Base-by-base conservation (phyloP, 2,888 invertebrate species). In the Isotomurus palustris region DNA sequence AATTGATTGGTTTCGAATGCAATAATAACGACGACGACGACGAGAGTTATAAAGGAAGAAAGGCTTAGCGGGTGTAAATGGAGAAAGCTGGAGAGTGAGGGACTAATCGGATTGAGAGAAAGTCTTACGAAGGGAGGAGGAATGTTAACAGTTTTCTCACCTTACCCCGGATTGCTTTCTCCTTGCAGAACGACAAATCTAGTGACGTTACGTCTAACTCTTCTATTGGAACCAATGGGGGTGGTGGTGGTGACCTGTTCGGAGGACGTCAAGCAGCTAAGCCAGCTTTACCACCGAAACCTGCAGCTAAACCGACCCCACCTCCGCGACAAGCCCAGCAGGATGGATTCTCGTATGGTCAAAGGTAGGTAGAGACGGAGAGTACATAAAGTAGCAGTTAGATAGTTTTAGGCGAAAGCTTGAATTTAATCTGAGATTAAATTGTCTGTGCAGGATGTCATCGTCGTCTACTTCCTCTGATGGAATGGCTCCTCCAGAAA, bases 201-300 rank as follows among this genome's bases (percentile, higher is more conserved):
- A n/a, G n/a, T n/a, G n/a, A n/a, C n/a, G n/a, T n/a, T n/a, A n/a
- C n/a, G n/a, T n/a, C n/a, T n/a, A n/a, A n/a, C n/a, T n/a, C n/a
- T n/a, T n/a, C n/a, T n/a, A n/a, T n/a, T n/a, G n/a, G n/a, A n/a
- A n/a, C n/a, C n/a, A n/a, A n/a, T n/a, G n/a, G n/a, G n/a, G n/a
- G n/a, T n/a, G n/a, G n/a, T n/a, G n/a, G n/a, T n/a, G n/a, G n/a
- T n/a, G n/a, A n/a, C n/a, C n/a, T n/a, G n/a, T n/a, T n/a, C n/a
- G n/a, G n/a, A n/a, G n/a, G n/a, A n/a, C n/a, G n/a, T n/a, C n/a
- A n/a, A n/a, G n/a, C n/a, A n/a, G 88, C 88, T 10, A 92, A 91
- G 77, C 92, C 91, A 47, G 82, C 83, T 19, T 81, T 85, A 49
- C 77, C 75, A 27, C 75, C 75, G 4, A 75, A 75, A 56, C 74